Base-by-base conservation (phyloP, 1,140 invertebrate species). In the Acyrthosiphon pisum region DNA sequence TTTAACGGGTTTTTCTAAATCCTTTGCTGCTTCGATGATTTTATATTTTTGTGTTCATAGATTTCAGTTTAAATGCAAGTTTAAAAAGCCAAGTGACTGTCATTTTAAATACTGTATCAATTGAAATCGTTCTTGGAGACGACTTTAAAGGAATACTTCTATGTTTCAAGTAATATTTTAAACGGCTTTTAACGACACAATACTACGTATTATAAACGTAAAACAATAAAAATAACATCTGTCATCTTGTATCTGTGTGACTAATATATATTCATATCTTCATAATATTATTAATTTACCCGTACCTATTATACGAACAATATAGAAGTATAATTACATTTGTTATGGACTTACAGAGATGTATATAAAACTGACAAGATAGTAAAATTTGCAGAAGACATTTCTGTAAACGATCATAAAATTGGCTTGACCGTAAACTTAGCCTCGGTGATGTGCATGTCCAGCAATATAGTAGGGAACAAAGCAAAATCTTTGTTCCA, bases 401-500 rank as follows among this genome's bases (percentile, higher is more conserved):
- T 44, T 44, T 68, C 53, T 44, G 53, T 35, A 14, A 60, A 44
- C 9, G 23, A 44, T 14, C 84, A 60, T 35, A n/a, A 76, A 76
- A 26, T 37, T 44, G 88, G 22, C 26, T 44, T 91, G 83, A 88
- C 46, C 4, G 37, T 94, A 37, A 93, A 88, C 60, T 90, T 88
- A 81, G 41, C 81, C 41, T 93, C 93, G 26, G 56, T 48, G 22
- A 37, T 56, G 44, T 92, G 94, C 56, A 20, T 30, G 46, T 20
- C 56, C 37, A 88, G 23, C 9, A n/a, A 90, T 50, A 23, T 93
- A 44, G 89, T 91, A 30, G 93, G 93, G 2, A 91, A 93, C 14
- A 93, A 93, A 93, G 93, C 89, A 46, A 91, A 53, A 46, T 93
- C 93, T 41, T 46, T 93, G n/a, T 83, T 81, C 6, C 53, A 23